A percentile compares a stretch with the other conserved stretches of the same genome.
These are phyloP conservation scores for Agelastica alni DNA, from an alignment of 2,888 invertebrate species.

Conservation along the genomic window DNA sequence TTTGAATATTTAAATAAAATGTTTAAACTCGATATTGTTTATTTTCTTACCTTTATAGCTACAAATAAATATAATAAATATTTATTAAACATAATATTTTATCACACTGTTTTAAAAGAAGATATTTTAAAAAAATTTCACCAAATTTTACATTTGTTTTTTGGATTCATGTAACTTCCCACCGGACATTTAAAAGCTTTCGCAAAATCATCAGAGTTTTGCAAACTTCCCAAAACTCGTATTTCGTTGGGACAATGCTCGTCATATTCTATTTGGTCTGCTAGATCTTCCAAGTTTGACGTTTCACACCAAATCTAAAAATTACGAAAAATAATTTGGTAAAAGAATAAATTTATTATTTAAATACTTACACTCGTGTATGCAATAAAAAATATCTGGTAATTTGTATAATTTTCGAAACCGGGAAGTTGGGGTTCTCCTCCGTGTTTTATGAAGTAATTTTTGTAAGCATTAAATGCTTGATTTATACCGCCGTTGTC, in stretches of 20 bases:
- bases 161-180: slow-evolving; percentile 63
- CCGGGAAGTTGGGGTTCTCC: slow-evolving; percentile 72
- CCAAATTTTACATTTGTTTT: slow-evolving; percentile 61
- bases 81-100: too few species aligned
- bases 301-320: slow-evolving; percentile 84
- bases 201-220: slow-evolving; percentile 76
- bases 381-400: slow-evolving; percentile 80
- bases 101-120: too few species aligned
- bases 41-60: too few species aligned
- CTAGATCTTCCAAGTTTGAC: slow-evolving; percentile 65
- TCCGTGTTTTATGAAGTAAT: slow-evolving; percentile 62
- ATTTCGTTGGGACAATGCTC: slow-evolving; percentile 75
- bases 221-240: slow-evolving; percentile 69
- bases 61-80: too few species aligned
- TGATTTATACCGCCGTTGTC: slow-evolving; percentile 82
- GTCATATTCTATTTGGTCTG: slow-evolving; percentile 66
- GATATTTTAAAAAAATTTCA: too few species aligned
- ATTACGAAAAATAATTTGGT: too few species aligned
- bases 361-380: slow-evolving; percentile 73
- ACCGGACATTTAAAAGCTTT: slow-evolving; percentile 63
- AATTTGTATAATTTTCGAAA: slow-evolving; percentile 69
- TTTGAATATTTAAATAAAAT: too few species aligned
- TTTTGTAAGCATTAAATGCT: slow-evolving; percentile 70
- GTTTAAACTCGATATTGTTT: too few species aligned
- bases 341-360: not conserved